Conservation (phyloP, 2,113 vertebrate species). For the Ceratotherium simum region DNA sequence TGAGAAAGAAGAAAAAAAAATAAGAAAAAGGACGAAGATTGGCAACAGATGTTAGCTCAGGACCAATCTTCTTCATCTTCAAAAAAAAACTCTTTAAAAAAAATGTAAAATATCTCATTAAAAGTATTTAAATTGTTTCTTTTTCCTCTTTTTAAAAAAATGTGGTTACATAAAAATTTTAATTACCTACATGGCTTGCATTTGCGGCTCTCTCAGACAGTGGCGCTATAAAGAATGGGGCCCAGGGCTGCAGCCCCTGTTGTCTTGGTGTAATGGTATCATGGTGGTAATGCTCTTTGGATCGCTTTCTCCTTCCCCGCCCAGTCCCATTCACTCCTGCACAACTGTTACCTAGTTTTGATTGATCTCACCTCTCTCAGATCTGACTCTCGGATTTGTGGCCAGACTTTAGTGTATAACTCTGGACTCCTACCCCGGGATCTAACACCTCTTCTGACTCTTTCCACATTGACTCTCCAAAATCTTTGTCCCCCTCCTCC, state of each 20-base stretch:
- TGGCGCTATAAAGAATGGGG: neutral
- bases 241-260: neutral
- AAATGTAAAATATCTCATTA: neutral
- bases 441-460: neutral
- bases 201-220: neutral
- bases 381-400: neutral
- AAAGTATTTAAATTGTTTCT: neutral
- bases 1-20: too few species aligned
- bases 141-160: neutral
- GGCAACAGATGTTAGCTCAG: too few species aligned
- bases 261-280: neutral
- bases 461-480: neutral
- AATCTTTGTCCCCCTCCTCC: neutral
- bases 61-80: too few species aligned
- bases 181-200: neutral
- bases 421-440: neutral
- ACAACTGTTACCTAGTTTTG: neutral
- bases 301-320: neutral
- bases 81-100: neutral
- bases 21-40: too few species aligned
- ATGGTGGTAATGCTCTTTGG: neutral
- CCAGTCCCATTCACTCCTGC: fast-evolving
- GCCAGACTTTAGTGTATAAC: neutral
- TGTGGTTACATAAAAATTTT: neutral
- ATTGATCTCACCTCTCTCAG: neutral